Conservation (phyloP, 2,888 invertebrate genomes). For the Entomobrya proxima region DNA sequence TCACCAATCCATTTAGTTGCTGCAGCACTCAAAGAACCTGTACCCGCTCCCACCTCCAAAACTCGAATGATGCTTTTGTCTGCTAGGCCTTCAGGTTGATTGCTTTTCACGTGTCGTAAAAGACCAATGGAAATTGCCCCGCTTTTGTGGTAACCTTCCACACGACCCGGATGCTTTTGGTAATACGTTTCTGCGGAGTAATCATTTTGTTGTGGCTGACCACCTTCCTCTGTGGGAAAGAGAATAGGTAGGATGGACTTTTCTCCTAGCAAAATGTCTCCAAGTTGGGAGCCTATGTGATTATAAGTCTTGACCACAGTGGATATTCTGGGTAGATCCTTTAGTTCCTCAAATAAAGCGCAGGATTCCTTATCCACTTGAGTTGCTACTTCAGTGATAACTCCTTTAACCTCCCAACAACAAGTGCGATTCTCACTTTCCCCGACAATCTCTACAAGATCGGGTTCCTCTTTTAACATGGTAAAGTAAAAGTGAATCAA, state of each 20-base stretch:
- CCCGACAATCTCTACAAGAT: no score
- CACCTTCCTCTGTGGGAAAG: background rate
- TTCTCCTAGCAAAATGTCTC: background rate
- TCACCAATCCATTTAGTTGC: no score
- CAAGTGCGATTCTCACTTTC: no score
- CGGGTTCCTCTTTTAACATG: background rate
- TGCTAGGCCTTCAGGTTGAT: slow-evolving; percentile 21
- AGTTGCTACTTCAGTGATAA: no score
- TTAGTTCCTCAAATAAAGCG: no score
- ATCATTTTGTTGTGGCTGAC: background rate
- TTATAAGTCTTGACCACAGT: no score
- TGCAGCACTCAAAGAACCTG: background rate
- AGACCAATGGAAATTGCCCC: background rate
- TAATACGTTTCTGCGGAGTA: background rate
- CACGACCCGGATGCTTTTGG: background rate
- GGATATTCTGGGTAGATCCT: no score
- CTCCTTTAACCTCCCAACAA: no score
- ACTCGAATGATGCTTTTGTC: background rate
- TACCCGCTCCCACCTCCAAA: slow-evolving; percentile 40
- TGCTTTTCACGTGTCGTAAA: background rate
- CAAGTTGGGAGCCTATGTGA: no score
- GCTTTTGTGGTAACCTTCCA: background rate
- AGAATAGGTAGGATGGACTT: background rate
- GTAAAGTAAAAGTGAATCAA: background rate
- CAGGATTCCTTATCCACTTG: no score